Conservation (phyloP, 2,113 vertebrate genomes). For the Poeciliopsis retropinna region DNA sequence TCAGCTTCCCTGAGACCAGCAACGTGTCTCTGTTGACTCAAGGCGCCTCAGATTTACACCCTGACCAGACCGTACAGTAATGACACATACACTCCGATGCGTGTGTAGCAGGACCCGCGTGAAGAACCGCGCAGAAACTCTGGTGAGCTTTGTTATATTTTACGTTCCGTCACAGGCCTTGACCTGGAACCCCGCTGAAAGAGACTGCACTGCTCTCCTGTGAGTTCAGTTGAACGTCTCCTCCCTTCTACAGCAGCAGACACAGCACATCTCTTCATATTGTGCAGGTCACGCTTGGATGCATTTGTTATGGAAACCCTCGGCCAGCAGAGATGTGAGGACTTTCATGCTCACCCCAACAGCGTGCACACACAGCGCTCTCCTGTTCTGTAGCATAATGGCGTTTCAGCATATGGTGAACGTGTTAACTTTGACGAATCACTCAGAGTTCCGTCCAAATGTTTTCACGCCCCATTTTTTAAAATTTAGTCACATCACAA, state of each 20-base stretch:
- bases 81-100: slow-evolving; percentile 9
- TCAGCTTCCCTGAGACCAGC: slow-evolving; percentile 24
- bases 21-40: slow-evolving; percentile 31
- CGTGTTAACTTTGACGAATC: neutral
- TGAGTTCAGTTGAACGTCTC: slow-evolving; percentile 40
- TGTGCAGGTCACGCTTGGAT: slow-evolving; percentile 9
- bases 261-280: neutral
- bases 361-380: slow-evolving; percentile 27
- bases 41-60: slow-evolving; percentile 34
- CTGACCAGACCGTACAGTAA: slow-evolving; percentile 17
- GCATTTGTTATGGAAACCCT: neutral
- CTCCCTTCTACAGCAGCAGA: slow-evolving; percentile 13
- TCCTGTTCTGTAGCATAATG: slow-evolving; percentile 13
- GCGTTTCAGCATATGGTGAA: slow-evolving; percentile 26
- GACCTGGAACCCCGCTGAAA: slow-evolving; percentile 55
- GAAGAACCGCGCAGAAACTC: slow-evolving; percentile 12
- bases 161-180: slow-evolving; percentile 45
- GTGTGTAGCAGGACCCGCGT: neutral
- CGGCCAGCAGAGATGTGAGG: neutral
- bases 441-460: too few species aligned
- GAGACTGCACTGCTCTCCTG: slow-evolving; percentile 54
- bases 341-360: slow-evolving; percentile 25
- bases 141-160: slow-evolving; percentile 57
- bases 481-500: too few species aligned
- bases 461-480: too few species aligned